Base-by-base conservation (phyloP, 2,888 invertebrate genomes). In the Hemaris fuciformis region DNA sequence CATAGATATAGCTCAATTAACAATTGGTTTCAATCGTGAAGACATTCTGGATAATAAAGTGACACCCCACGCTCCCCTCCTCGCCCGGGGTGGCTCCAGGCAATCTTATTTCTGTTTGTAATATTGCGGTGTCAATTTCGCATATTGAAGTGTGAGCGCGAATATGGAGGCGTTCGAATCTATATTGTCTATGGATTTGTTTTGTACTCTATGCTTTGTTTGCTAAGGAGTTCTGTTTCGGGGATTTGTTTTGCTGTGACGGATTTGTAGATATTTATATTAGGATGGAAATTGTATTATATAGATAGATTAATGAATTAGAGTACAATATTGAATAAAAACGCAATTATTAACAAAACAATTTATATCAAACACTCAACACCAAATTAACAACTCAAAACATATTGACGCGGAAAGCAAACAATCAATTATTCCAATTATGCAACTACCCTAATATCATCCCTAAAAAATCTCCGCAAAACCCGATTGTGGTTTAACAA, bases 1-100 rank as follows among this genome's bases (percentile, higher is more conserved):
- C 91, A 89, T 89, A 91, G 92, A 92, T 91, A 92, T 88, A 86
- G 89, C 92, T 92, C 92, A 91, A 92, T 91, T 92, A 91, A 92
- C 92, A 91, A 91, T 90, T 86, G 92, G 89, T 90, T 91, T 91
- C 91, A 91, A 91, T 91, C 91, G 90, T 80, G 89, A 90, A 89
- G 90, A 91, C 91, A 88, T 89, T 87, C 86, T 78, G 87, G 84
- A 83, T 89, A 90, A 91, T 89, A 91, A 91, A 91, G 88, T 87
- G 81, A 85, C 74, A 71, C 88, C 81, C 87, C 85, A 73, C 75
- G 69, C 75, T 68, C 70, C 77, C 66, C 62, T n/a, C n/a, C 61
- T 64, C 67, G 66, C 57, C 56, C 66, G 73, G 79, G 85, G 85
- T 73, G 83, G 87, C 84, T 81, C 76, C 75, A 83, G 84, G 88